These are phyloP conservation scores for Platorchestia sp. DNA, from an alignment of 1,140 invertebrate species.

Conservation along the genomic window DNA sequence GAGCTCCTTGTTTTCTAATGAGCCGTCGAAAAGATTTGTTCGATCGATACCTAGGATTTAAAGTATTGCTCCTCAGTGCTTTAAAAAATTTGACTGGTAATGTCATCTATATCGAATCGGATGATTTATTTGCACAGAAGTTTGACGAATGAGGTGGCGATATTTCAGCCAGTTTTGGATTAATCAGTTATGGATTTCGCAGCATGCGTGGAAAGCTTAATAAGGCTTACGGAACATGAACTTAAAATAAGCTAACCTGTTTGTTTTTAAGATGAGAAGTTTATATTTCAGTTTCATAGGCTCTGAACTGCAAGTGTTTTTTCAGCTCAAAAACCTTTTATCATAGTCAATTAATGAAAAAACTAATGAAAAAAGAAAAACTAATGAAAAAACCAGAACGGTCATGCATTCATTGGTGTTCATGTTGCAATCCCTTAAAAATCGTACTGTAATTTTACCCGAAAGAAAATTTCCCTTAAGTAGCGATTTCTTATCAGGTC, in stretches of 20 bases:
- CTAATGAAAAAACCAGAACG: no score
- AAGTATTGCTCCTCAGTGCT: not conserved
- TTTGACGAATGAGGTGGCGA: not conserved
- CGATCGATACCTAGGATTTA: not conserved
- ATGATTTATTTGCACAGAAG: not conserved
- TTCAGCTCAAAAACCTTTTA: not conserved
- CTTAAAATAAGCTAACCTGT: not conserved
- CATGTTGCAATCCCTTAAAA: no score
- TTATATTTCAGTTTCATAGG: not conserved
- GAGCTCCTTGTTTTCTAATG: slow-evolving; percentile 29
- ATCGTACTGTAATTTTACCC: no score
- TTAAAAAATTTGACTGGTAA: not conserved
- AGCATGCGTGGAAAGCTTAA: not conserved
- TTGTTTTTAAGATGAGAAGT: not conserved
- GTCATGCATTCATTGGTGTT: no score
- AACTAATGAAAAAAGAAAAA: no score
- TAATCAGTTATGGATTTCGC: not conserved
- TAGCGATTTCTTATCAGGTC: no score
- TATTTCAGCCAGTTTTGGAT: not conserved
- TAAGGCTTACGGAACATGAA: not conserved
- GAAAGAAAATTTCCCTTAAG: no score
- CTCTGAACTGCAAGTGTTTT: not conserved
- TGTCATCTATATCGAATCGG: not conserved
- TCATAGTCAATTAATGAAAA: no score
- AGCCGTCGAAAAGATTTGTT: slow-evolving; percentile 17